A percentile compares a stretch with the other conserved stretches of the same genome.
These are phyloP conservation scores for Teleogryllus oceanicus DNA, from an alignment of 2,888 invertebrate genomes.

Conservation along the genomic window DNA sequence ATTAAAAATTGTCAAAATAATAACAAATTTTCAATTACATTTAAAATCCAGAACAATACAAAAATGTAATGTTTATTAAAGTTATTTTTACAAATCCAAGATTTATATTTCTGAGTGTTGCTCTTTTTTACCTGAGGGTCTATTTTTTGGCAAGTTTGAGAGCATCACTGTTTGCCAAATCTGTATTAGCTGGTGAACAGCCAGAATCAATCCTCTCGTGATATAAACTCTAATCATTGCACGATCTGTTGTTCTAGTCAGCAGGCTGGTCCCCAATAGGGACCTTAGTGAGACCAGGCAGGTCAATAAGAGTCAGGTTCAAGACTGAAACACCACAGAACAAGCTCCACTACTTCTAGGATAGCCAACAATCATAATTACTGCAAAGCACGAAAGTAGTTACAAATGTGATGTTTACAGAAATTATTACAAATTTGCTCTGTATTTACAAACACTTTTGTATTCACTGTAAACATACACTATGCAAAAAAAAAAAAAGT, in stretches of 20 bases:
- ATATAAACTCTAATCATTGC: constrained; percentile 92
- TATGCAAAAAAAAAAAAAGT: too few species aligned
- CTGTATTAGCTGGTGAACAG: constrained; percentile 96
- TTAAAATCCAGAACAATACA: not conserved
- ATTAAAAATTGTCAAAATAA: too few species aligned
- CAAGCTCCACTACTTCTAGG: not conserved
- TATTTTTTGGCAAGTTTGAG: constrained; percentile 95
- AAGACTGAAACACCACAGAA: constrained; percentile 59
- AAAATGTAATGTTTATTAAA: constrained; percentile 11
- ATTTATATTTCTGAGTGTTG: not conserved
- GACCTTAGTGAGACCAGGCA: constrained; percentile 95
- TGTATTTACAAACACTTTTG: too few species aligned
- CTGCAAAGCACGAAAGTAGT: constrained; percentile 27
- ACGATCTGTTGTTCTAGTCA: constrained; percentile 93
- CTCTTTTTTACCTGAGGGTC: constrained; percentile 73
- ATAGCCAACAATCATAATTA: not conserved
- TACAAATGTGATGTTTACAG: not conserved
- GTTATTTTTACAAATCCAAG: constrained; percentile 19
- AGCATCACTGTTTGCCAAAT: constrained; percentile 98
- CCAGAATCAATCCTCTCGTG: constrained; percentile 92
- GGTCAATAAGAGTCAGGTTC: constrained; percentile 87
- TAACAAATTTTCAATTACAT: not conserved
- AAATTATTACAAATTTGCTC: too few species aligned
- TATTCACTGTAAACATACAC: too few species aligned
- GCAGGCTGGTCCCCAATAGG: constrained; percentile 95